Percentiles rank a stretch among this genome's conserved stretches.
phyloP scores from a whole-genome alignment of 2,113 vertebrate genomes.

The Pelusios castaneus region DNA sequence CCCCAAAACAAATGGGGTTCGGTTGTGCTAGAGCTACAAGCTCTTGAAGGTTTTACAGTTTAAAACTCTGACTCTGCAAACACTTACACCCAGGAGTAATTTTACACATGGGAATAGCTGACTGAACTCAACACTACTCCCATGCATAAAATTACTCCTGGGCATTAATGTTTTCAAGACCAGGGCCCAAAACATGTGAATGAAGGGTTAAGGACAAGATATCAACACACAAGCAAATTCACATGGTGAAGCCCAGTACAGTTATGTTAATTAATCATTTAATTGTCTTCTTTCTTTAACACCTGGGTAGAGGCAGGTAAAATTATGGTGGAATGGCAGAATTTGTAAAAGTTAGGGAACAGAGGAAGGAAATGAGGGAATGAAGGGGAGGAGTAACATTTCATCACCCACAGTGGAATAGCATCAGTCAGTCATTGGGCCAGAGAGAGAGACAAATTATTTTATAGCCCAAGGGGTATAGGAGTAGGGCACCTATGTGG shows the following conservation, averaged over 20 bases:
- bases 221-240: not conserved
- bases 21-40: not conserved
- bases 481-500: not conserved
- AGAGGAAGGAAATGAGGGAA: not conserved
- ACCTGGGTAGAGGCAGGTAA: not conserved
- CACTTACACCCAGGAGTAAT: not conserved
- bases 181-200: not conserved
- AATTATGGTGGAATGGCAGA: not conserved
- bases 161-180: not conserved
- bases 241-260: not conserved
- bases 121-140: not conserved
- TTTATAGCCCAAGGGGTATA: not conserved
- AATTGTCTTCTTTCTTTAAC: not conserved
- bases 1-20: not conserved
- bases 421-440: not conserved
- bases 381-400: not conserved
- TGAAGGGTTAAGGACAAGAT: not conserved
- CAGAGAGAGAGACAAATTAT: not conserved
- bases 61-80: not conserved
- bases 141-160: not conserved
- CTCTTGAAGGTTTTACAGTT: not conserved
- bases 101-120: not conserved
- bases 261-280: not conserved
- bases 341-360: not conserved
- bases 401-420: not conserved